phyloP scores from a whole-genome alignment of 2,797 vertebrate genomes.

The Pipistrellus pygmaeus region DNA sequence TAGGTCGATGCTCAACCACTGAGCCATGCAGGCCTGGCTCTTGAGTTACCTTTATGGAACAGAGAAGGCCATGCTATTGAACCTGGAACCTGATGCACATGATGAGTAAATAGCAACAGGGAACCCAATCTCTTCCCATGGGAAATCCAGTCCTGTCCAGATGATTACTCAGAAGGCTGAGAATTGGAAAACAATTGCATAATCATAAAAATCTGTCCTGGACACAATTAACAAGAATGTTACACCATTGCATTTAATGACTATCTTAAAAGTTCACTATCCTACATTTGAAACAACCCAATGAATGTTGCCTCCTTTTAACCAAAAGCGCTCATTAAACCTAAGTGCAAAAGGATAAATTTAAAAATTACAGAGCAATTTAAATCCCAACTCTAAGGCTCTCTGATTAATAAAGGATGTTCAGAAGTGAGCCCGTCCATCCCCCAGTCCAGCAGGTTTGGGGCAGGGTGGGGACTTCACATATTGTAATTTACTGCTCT shows the following conservation, averaged over 20 bases:
- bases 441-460: background rate
- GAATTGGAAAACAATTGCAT: conserved; percentile 53
- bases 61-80: background rate
- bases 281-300: background rate
- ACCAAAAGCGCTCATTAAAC: background rate
- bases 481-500: background rate
- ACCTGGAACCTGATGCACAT: background rate
- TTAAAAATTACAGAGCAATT: background rate
- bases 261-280: conserved; percentile 50
- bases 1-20: no score
- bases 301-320: background rate
- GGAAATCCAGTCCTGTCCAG: conserved; percentile 54
- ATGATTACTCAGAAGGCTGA: conserved; percentile 62
- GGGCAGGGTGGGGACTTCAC: background rate
- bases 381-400: background rate
- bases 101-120: background rate
- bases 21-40: background rate
- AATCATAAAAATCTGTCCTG: conserved; percentile 59
- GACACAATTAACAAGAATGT: conserved; percentile 49
- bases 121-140: background rate
- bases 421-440: conserved; percentile 1
- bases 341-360: background rate
- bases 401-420: background rate
- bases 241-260: background rate
- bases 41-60: background rate